phyloP scores from a whole-genome alignment of 2,888 invertebrate species.

The Mamestra brassicae region DNA sequence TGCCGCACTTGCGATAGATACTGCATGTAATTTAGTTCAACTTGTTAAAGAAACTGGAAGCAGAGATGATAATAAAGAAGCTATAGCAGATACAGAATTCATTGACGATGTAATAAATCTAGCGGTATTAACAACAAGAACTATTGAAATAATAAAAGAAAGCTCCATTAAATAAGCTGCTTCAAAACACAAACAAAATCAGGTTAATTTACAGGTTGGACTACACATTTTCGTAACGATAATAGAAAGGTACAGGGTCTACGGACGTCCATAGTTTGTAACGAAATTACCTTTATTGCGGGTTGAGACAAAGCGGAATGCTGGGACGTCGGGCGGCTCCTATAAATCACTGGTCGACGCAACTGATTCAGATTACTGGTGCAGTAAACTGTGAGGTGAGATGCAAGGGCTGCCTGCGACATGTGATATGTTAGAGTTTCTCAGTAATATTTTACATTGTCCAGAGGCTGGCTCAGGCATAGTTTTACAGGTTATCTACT shows the following conservation, averaged over 20 bases:
- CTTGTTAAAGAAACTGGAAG: constrained; percentile 25
- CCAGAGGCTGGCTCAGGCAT: not conserved
- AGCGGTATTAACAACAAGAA: not conserved
- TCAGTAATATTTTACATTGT: constrained; percentile 15
- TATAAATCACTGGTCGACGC: constrained; percentile 87
- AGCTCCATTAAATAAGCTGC: constrained; percentile 33
- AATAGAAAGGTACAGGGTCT: constrained; percentile 66
- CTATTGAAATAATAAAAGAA: constrained; percentile 21
- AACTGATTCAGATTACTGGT: constrained; percentile 87
- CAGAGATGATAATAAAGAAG: constrained; percentile 28
- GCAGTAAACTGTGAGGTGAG: constrained; percentile 72
- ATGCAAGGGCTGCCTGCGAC: constrained; percentile 56
- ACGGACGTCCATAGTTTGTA: constrained; percentile 69
- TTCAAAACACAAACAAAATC: constrained; percentile 45
- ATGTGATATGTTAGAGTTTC: constrained; percentile 44
- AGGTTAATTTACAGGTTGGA: constrained; percentile 52
- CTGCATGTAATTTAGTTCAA: constrained; percentile 50
- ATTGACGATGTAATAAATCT: not conserved
- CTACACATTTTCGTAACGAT: constrained; percentile 49
- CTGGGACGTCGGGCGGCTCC: constrained; percentile 77
- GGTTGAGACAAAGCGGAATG: constrained; percentile 81
- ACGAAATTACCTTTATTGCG: constrained; percentile 85
- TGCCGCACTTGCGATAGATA: constrained; percentile 57
- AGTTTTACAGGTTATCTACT: not conserved
- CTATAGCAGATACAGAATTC: not conserved